Evolutionary conservation across 2,888 invertebrate species (phyloP).

Genomic region (Adelognathus sp.): DNA sequence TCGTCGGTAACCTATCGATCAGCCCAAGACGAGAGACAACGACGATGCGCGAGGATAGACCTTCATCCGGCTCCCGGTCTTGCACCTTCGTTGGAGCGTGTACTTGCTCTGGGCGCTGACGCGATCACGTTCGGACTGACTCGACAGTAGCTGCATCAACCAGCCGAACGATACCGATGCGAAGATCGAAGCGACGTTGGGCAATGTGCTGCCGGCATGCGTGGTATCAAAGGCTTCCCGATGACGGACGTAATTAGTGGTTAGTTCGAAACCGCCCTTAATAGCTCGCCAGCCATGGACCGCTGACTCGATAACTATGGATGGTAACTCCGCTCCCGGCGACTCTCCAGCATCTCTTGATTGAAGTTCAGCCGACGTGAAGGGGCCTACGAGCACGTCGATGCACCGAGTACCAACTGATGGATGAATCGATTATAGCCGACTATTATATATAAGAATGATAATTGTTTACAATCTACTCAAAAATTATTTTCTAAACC

Average conservation of each 20-base stretch:
- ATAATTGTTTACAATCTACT: no score
- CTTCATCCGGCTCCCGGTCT: conserved; percentile 35
- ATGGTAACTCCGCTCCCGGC: conserved; percentile 15
- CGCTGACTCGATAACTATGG: conserved; percentile 7
- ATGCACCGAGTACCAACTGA: neutral
- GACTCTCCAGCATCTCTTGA: conserved; percentile 46
- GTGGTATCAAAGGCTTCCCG: conserved; percentile 61
- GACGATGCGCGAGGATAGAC: conserved; percentile 42
- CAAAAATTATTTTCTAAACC: no score
- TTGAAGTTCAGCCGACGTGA: conserved; percentile 34
- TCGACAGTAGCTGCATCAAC: conserved; percentile 33
- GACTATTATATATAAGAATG: no score
- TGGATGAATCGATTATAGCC: conserved; percentile 20
- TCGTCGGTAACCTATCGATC: conserved; percentile 76
- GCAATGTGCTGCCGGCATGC: conserved; percentile 25
- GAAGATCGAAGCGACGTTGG: conserved; percentile 13
- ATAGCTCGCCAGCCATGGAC: conserved; percentile 44
- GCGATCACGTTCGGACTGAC: conserved; percentile 21
- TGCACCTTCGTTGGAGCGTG: conserved; percentile 37
- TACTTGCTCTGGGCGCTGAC: conserved; percentile 40
- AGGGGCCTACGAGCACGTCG: neutral
- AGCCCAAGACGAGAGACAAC: conserved; percentile 59
- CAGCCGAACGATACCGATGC: neutral
- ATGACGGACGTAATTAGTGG: conserved; percentile 75
- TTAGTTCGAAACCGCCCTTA: conserved; percentile 54